phyloP scores from a whole-genome alignment of 2,888 invertebrate genomes.

The Drosophila infuscata region DNA sequence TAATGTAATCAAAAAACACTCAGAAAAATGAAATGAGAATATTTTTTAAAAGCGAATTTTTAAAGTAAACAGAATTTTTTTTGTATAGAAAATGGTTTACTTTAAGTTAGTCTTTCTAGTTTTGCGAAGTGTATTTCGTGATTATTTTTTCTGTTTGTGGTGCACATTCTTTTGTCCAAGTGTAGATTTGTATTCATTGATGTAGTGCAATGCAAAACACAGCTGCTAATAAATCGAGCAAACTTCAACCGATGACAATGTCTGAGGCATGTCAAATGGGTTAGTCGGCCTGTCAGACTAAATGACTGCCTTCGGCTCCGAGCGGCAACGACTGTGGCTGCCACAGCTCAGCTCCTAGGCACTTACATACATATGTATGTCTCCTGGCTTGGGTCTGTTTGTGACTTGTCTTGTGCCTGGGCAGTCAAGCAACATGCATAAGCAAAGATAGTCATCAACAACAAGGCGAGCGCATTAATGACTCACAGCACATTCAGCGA shows the following conservation, averaged over 20 bases:
- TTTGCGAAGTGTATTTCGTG: not conserved
- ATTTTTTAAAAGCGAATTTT: not conserved
- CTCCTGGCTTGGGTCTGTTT: conserved; percentile 1
- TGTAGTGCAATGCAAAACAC: conserved; percentile 30
- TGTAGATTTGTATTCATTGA: conserved; percentile 2
- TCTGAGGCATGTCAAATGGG: conserved; percentile 40
- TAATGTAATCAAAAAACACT: not conserved
- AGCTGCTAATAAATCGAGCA: conserved; percentile 49
- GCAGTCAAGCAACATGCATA: conserved; percentile 62
- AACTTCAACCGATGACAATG: conserved; percentile 45
- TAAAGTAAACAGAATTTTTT: not conserved
- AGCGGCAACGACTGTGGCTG: not conserved
- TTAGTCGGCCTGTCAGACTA: conserved; percentile 5
- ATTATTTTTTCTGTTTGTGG: not conserved
- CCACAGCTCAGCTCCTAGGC: not conserved
- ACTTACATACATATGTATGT: not conserved
- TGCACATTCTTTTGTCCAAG: not conserved
- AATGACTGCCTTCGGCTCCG: conserved; percentile 2
- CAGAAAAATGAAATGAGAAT: not conserved
- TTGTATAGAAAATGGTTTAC: not conserved
- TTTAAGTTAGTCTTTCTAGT: not conserved
- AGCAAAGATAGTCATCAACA: conserved; percentile 79
- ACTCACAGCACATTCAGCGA: conserved; percentile 40
- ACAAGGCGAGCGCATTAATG: conserved; percentile 75
- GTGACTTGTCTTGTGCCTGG: not conserved